Conservation (phyloP, 2,113 vertebrate genomes). For the Proteles cristata region DNA sequence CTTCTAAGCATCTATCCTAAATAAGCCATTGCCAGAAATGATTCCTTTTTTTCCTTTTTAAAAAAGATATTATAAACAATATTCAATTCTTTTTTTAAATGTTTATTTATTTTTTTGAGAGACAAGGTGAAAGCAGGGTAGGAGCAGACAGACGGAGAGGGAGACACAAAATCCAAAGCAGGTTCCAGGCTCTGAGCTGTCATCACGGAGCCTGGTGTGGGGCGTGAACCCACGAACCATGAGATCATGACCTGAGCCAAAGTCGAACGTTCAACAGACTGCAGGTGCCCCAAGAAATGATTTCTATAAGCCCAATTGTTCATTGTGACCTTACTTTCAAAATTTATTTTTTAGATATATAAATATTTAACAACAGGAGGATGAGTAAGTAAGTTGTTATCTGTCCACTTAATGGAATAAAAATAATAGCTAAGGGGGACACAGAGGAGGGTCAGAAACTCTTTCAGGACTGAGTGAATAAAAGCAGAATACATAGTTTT, state of each 20-base stretch:
- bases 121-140: no score
- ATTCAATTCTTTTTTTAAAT: no score
- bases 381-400: background rate
- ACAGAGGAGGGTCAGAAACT: background rate
- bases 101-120: no score
- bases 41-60: background rate
- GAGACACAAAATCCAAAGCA: no score
- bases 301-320: background rate
- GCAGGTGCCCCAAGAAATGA: no score
- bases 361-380: background rate
- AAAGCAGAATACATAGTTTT: background rate
- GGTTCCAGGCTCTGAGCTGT: no score
- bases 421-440: background rate
- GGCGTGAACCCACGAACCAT: no score
- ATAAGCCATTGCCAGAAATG: background rate
- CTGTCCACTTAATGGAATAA: background rate
- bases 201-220: fast-evolving
- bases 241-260: no score
- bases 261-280: no score
- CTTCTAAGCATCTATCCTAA: background rate
- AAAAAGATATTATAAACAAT: no score
- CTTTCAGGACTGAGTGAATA: background rate
- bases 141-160: no score
- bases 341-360: background rate
- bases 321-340: background rate